Evolutionary conservation across 2,888 invertebrate genomes (phyloP), one percentile per base, ranked within the genome.

Genomic region (Rotaria macrura): DNA sequence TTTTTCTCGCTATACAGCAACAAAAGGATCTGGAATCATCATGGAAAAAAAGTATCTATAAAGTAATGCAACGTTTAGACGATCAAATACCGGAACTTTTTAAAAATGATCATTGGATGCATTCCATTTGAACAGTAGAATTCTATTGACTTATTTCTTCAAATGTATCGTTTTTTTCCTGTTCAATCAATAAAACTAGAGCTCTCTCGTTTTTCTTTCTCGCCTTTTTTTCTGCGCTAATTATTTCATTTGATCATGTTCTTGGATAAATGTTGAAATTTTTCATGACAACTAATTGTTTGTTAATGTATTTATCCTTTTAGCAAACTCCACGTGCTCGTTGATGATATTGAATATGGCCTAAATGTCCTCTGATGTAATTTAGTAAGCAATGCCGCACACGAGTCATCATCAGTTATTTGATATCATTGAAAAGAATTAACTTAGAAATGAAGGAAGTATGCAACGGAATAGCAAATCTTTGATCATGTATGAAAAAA

Each of bases 41-140:
- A 90, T 99, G 99, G 99, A 99, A 99, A 93, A 99, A 99, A 92
- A 95, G 97, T 90, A 99, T 99, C 92, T 99, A 99, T 93, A 99
- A 99, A 90, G 95, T 99, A 90, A 99, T 99, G 92, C 97, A 97
- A 89, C 94, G 98, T 91, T 93, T 99, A 92, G 99, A 99, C 93
- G 98, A 98, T 92, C 95, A 95, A 88, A 96, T 99, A 90, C 99
- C 99, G 89, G 99, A 99, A 92, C 98, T 96, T 93, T 99, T 99
- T 94, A 99, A 99, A 85, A 83, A 85, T 49, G 57, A 83, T 49
- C 85, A 86, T 40, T 86, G 86, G 86, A 85, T 86, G 79, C 85
- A 86, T 84, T 84, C 86, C 25, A 79, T 79, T 43, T 65, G 65
- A 65, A 65, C 65, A 65, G 65, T 65, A 65, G 65, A 65, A 34